Conservation (phyloP, 2,888 invertebrate species). For the Drosophila neonasuta region DNA sequence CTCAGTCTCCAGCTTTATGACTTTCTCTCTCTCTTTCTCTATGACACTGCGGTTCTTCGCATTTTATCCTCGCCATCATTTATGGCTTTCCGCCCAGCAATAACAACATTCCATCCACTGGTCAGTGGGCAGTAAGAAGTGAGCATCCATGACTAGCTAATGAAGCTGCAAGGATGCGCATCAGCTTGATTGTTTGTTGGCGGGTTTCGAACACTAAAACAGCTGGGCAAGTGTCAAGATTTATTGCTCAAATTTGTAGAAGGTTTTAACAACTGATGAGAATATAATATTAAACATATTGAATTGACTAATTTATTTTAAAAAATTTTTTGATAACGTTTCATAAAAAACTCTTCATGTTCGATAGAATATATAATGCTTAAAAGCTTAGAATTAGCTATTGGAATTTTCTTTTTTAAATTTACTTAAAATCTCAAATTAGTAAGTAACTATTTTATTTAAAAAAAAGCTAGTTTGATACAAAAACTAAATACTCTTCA, state of each 20-base stretch:
- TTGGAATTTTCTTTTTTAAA: no score
- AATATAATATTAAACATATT: no score
- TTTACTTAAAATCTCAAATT: no score
- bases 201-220: not conserved
- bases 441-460: no score
- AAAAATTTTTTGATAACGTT: not conserved
- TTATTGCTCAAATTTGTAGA: not conserved
- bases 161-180: slow-evolving; percentile 4
- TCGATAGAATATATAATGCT: no score
- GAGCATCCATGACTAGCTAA: slow-evolving; percentile 13
- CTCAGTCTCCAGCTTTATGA: slow-evolving; percentile 54
- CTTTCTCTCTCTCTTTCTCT: no score
- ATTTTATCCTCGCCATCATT: slow-evolving; percentile 15
- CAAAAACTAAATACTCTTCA: no score
- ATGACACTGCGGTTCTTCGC: slow-evolving; percentile 44
- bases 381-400: no score
- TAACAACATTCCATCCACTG: not conserved
- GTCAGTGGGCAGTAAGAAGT: not conserved
- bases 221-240: not conserved
- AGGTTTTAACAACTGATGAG: no score
- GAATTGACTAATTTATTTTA: not conserved
- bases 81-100: slow-evolving; percentile 5
- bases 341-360: not conserved
- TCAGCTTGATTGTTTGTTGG: not conserved
- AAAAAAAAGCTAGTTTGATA: no score